Base-by-base conservation (phyloP, 2,888 invertebrate genomes). In the Dinocampus coccinellae region DNA sequence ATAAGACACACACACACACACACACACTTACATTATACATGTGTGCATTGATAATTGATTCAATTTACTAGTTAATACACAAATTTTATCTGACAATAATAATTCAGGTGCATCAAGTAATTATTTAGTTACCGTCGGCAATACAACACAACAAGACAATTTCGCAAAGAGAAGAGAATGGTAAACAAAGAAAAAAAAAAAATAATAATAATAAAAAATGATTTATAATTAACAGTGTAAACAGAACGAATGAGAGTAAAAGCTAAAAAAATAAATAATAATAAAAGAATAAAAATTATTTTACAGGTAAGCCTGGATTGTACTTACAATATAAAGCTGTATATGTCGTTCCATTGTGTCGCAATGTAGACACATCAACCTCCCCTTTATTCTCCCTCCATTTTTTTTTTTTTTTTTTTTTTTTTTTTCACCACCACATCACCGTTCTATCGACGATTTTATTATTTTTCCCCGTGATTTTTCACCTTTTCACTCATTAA, bases 291-390 rank as follows among this genome's bases (percentile, higher is more conserved):
- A 71, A 68, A 62, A 57, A 71, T 64, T 36, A 52, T 39, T 73
- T 65, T 70, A 57, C 62, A 34, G 70, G 69, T 78, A 81, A 81
- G 78, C 80, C 78, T 29, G 53, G 16, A 65, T 73, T 77, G 77
- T 83, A 83, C 83, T 83, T 81, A 83, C 83, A 74, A 75, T 79
- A 75, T 79, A 77, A 77, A 80, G 77, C 79, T 78, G 80, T 81
- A 74, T 77, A 73, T 78, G 80, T 78, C 77, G 79, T 82, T 76
- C 82, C 83, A 83, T 83, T 83, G 82, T 83, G 79, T 76, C 76
- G 77, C 76, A 77, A 78, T 79, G 78, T 78, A 75, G 74, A 80
- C 76, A 76, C 73, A 80, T n/a, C n/a, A n/a, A n/a, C n/a, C n/a
- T n/a, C 77, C 75, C 75, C 72, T 70, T 74, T 74, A 76, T 75